These are phyloP conservation scores for Parapsyche elsis DNA, from an alignment of 1,140 invertebrate genomes.

Conservation along the genomic window DNA sequence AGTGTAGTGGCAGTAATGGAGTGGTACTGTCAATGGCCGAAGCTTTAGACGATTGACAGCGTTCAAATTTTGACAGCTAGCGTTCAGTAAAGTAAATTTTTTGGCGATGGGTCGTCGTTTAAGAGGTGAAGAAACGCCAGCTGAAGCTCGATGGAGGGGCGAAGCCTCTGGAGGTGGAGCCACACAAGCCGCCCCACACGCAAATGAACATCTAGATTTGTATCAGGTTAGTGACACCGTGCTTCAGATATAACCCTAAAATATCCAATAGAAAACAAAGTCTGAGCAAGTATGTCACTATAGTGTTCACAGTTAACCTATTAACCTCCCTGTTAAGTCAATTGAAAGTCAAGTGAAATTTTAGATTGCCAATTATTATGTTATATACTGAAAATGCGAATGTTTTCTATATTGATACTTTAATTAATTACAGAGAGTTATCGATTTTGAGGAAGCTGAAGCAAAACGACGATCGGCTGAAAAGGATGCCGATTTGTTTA, in stretches of 20 bases:
- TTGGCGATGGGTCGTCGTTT: not conserved
- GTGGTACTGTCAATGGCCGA: no score
- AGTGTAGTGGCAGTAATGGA: no score
- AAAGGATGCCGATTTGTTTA: conserved; percentile 76
- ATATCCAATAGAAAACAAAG: no score
- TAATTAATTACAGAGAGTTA: conserved; percentile 64
- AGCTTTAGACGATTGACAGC: no score
- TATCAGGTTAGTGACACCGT: not conserved
- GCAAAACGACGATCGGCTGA: conserved; percentile 72
- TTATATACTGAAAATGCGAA: not conserved
- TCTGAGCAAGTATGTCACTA: no score
- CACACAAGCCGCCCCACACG: no score
- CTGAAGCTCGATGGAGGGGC: not conserved
- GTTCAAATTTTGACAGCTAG: not conserved
- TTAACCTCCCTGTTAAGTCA: not conserved
- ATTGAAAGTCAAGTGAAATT: not conserved
- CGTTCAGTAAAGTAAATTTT: not conserved
- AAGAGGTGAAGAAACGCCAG: not conserved
- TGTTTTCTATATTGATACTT: no score
- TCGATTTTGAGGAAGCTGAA: conserved; percentile 80
- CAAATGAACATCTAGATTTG: not conserved
- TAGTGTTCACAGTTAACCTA: not conserved
- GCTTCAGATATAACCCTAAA: no score
- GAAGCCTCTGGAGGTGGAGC: not conserved
- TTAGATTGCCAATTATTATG: not conserved